These are phyloP conservation scores for Drosophila novamexicana DNA, from an alignment of 1,140 invertebrate genomes.

Conservation along the genomic window DNA sequence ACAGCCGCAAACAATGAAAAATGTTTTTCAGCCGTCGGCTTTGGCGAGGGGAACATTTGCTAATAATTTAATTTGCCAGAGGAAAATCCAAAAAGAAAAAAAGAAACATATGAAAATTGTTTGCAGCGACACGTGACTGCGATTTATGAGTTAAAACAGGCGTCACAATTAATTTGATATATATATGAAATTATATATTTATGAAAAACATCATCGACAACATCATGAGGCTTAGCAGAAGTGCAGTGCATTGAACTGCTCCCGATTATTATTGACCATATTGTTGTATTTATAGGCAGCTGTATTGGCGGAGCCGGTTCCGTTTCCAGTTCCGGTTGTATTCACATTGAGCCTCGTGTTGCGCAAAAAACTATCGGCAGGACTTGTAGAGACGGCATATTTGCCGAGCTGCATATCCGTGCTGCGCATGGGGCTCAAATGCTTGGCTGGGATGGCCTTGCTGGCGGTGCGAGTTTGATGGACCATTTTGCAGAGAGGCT, in stretches of 20 bases:
- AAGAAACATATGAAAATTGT: slow-evolving; percentile 33
- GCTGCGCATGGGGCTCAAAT: slow-evolving; percentile 76
- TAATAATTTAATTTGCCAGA: slow-evolving; percentile 71
- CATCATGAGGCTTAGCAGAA: slow-evolving; percentile 60
- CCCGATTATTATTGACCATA: slow-evolving; percentile 75
- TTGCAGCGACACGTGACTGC: slow-evolving; percentile 64
- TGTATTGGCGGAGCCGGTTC: slow-evolving; percentile 19
- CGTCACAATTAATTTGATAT: slow-evolving; percentile 59
- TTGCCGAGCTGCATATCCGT: slow-evolving; percentile 57
- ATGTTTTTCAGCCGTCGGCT: slow-evolving; percentile 59
- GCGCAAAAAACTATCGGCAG: slow-evolving; percentile 58
- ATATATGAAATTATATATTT: slow-evolving; percentile 50
- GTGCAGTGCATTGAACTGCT: slow-evolving; percentile 78
- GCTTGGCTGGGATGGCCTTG: slow-evolving; percentile 75
- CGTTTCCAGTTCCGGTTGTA: neutral
- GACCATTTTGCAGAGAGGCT: slow-evolving; percentile 59
- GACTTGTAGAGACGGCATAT: slow-evolving; percentile 65
- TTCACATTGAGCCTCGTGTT: slow-evolving; percentile 50
- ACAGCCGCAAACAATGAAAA: slow-evolving; percentile 82
- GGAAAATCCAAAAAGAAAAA: slow-evolving; percentile 33
- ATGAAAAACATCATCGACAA: slow-evolving; percentile 32
- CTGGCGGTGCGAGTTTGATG: slow-evolving; percentile 71
- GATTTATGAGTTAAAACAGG: slow-evolving; percentile 67
- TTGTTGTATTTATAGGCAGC: slow-evolving; percentile 73
- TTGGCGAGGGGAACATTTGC: slow-evolving; percentile 19